Base-by-base conservation (phyloP, 1,140 invertebrate genomes). In the Frieseomelitta varia region DNA sequence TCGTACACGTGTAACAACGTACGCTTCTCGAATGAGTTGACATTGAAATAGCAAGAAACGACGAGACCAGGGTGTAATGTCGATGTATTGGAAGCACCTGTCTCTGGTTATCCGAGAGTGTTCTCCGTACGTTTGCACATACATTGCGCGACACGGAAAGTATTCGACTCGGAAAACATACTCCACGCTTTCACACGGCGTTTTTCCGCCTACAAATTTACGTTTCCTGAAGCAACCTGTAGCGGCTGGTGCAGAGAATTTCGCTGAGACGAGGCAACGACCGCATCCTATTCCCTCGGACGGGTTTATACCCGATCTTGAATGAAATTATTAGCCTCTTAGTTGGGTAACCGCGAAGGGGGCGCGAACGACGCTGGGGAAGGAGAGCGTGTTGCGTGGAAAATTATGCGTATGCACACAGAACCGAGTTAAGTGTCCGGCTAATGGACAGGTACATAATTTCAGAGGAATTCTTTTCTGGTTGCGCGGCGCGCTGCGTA, bases 401-500 rank as follows among this genome's bases (percentile, higher is more conserved):
- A 89, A 89, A 72, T 89, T 89, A 89, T 89, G 84, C 68, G 87
- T 56, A 67, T 69, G 68, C 67, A 21, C 53, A 58, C 61, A 84
- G 77, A 55, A 55, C 51, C 76, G 68, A 86, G 76, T 89, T 79
- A 86, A 86, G 81, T 65, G 87, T 84, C 87, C 58, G 78, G 73
- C 75, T 88, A 88, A 86, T 88, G 77, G 80, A 86, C 87, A 86
- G 87, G 74, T 86, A 79, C 88, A 88, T 88, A 88, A 88, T 89
- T 89, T 88, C 68, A 80, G 58, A 30, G 15, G 39, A 68, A 63
- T 24, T 85, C 72, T 55, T 85, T 88, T 82, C 78, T 34, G 58
- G 61, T 1, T 4, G 39, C 24, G 17, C 30, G 63, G 75, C 30
- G 34, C 56, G 61, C 39, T 47, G 39, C 34, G 19, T 30, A 68